These are phyloP conservation scores for Meandrina meandrites DNA, from an alignment of 92 coral and sea anemone genomes.

Conservation along the genomic window DNA sequence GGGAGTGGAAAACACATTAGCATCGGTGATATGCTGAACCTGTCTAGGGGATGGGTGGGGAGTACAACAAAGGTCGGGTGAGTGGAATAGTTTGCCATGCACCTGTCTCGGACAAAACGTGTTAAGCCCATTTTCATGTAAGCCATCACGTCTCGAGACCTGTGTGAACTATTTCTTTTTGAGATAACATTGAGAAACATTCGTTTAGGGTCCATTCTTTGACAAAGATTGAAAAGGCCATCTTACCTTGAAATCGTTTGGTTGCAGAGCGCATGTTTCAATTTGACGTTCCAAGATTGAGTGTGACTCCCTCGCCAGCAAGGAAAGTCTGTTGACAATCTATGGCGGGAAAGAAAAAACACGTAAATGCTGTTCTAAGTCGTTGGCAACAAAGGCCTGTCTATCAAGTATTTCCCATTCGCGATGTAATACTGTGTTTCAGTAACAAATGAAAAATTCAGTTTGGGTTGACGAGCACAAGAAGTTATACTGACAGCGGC, in stretches of 20 bases:
- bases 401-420: too few species aligned
- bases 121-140: background rate
- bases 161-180: too few species aligned
- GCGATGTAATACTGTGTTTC: background rate
- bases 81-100: background rate
- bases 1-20: background rate
- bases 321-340: conserved; percentile 72
- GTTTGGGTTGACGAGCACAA: too few species aligned
- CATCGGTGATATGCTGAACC: background rate
- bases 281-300: conserved; percentile 64
- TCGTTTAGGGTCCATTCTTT: background rate
- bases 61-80: background rate
- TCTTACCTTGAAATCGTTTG: conserved; percentile 82
- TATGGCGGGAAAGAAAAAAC: conserved; percentile 19
- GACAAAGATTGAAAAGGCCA: background rate
- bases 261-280: conserved; percentile 30
- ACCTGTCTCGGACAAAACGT: background rate
- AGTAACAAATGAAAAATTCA: too few species aligned
- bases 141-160: too few species aligned
- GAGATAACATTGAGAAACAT: too few species aligned
- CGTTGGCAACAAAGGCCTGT: background rate
- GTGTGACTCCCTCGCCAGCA: conserved; percentile 78
- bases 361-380: background rate
- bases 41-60: background rate
- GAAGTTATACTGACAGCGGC: too few species aligned